Evolutionary conservation across 30 jellyfish, hydroid and myxozoan genomes (phyloP).

Genomic region (Phacellophora camtschatica): DNA sequence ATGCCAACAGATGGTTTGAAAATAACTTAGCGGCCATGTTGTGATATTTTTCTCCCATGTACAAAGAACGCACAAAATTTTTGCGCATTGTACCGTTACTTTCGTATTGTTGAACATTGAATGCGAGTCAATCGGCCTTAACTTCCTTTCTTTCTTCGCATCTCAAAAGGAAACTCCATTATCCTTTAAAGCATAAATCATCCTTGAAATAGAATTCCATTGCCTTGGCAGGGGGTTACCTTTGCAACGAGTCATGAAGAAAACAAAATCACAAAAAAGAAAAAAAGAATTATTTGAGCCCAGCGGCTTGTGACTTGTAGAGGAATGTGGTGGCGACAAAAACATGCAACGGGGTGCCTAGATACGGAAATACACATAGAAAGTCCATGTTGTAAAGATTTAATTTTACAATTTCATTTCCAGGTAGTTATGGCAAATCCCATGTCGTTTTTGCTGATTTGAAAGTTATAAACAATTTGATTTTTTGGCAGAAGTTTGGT

Average conservation of each 20-base stretch:
- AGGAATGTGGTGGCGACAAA: too few relatives aligned
- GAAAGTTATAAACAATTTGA: too few relatives aligned
- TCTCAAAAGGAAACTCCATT: constrained; percentile 42
- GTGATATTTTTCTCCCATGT: constrained; percentile 24
- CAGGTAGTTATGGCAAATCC: too few relatives aligned
- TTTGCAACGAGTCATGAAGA: neutral
- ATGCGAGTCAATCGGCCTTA: constrained; percentile 29
- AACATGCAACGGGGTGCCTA: too few relatives aligned
- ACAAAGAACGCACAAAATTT: constrained; percentile 42
- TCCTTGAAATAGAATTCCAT: constrained; percentile 18
- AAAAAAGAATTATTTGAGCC: neutral
- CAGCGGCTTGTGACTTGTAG: too few relatives aligned
- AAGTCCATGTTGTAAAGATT: too few relatives aligned
- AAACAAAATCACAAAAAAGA: constrained; percentile 5
- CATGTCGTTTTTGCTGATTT: too few relatives aligned
- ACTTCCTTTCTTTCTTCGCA: constrained; percentile 2
- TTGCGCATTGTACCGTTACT: constrained; percentile 73
- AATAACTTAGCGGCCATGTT: neutral
- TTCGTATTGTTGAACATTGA: constrained; percentile 47
- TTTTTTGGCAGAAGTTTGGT: too few relatives aligned
- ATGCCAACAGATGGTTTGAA: constrained; percentile 35
- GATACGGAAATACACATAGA: too few relatives aligned
- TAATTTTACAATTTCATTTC: too few relatives aligned
- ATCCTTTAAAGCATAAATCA: neutral
- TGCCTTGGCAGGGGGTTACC: constrained; percentile 40